Base-by-base conservation (phyloP, 2,888 invertebrate species). In the Gari tellinella region DNA sequence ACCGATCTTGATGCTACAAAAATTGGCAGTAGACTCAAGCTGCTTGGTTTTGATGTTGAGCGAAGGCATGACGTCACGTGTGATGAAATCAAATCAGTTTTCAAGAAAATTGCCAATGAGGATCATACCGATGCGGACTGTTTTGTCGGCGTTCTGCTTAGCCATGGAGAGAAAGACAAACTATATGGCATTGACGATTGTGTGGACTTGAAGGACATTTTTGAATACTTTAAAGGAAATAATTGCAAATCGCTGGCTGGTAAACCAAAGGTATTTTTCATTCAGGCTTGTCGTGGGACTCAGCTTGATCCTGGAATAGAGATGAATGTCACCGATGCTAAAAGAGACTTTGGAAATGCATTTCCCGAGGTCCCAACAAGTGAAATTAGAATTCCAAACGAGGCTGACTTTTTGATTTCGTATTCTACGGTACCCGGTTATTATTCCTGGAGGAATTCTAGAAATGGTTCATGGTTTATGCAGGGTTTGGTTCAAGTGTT, bases 1-100 rank as follows among this genome's bases (percentile, higher is more conserved):
- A 98, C 97, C 0, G 96, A 96, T 89, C 95, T 95, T 45, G 98
- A 98, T 91, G 94, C 96, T 83, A 95, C 95, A 73, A 95, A 95
- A 88, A 93, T 97, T 55, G 93, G 94, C 58, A 94, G 94, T 8
- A 72, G 86, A 19, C 84, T 92, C 41, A 83, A 94, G 94, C 19
- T 92, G 96, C 17, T 94, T 94, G 88, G 91, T 88, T 82, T 93
- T 96, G 72, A 96, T 94, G 74, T 97, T 95, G 89, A 94, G 94
- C 94, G 95, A 23, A 94, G 82, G 46, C 64, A 87, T 40, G 86
- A 98, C 92, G 93, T 94, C 61, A 95, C 94, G 78, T 94, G 94
- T 62, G 93, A 94, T 64, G 95, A 96, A 72, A 72, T 79, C 15
- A 53, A 43, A 55, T 46, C 25, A 0, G 38, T 63, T 12, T 72